Evolutionary conservation across 1,140 invertebrate genomes (phyloP), one percentile per base, ranked within the genome.

Genomic region (Drosophila carrolli): DNA sequence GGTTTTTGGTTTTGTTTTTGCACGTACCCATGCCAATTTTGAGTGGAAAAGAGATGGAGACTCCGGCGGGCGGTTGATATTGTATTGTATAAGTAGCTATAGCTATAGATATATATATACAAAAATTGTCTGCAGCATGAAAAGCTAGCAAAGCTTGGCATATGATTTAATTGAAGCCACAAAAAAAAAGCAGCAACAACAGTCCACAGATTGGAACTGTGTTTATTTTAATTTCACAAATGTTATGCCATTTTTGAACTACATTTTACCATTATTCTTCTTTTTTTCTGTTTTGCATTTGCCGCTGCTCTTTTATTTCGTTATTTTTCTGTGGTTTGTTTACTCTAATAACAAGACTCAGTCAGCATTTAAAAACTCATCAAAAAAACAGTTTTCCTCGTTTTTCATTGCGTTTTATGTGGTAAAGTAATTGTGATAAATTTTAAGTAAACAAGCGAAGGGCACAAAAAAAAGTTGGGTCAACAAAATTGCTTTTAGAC

Each of bases 221-320:
- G 65, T 88, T 88, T 82, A 86, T 86, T 88, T 86, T 78, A 78
- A 82, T 82, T 82, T 79, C 55, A 73, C 41, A 82, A 86, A 88
- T 86, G 71, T 75, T 86, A 72, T 88, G 83, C 44, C 82, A 84
- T 65, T 79, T 77, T 79, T 71, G 44, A 71, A 76, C 46, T 66
- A 76, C 54, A 76, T 67, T 76, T 76, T 70, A 75, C 62, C 50
- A 44, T 68, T 61, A 60, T 56, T 77, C 57, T 60, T 41, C 14
- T 50, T 38, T 61, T 75, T 65, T 75, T 59, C 50, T 29, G 11
- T 46, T 59, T 68, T 77, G 68, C 68, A 71, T 61, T 67, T 51
- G 35, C 27, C 29, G 55, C 53, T 78, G 66, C 75, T 65, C 70
- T 73, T 68, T 76, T 75, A 74, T 75, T 58, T 23, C 29, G 51